These are phyloP conservation scores for Spea bombifrons DNA, from an alignment of 2,113 vertebrate species.

Conservation along the genomic window DNA sequence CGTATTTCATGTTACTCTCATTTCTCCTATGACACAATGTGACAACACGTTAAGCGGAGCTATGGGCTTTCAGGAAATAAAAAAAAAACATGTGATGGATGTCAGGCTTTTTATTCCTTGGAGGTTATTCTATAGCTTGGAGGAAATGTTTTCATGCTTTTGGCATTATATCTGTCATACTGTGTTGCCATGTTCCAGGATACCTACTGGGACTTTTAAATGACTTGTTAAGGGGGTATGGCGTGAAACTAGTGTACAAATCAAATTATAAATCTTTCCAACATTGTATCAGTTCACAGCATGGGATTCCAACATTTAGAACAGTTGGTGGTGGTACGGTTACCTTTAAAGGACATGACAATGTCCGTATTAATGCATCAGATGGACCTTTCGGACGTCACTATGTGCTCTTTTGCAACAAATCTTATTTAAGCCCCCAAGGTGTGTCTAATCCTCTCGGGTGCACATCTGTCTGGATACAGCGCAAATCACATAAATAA, in stretches of 20 bases:
- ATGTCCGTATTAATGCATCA: background rate
- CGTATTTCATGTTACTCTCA: background rate
- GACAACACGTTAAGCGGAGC: slow-evolving; percentile 23
- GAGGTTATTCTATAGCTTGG: slow-evolving; percentile 22
- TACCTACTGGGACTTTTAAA: slow-evolving; percentile 19
- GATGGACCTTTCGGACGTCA: background rate
- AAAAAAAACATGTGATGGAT: slow-evolving; percentile 20
- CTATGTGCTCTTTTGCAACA: background rate
- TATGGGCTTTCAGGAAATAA: slow-evolving; percentile 6
- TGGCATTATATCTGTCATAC: slow-evolving; percentile 32
- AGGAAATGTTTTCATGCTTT: slow-evolving; percentile 25
- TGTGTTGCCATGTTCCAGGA: slow-evolving; percentile 4
- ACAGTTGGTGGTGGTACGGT: background rate
- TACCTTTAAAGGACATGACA: background rate
- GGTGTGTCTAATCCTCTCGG: background rate
- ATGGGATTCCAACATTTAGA: background rate
- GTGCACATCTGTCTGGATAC: background rate
- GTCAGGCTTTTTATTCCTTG: slow-evolving; percentile 23
- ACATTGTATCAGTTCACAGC: background rate
- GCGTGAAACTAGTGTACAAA: slow-evolving; percentile 10
- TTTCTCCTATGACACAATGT: slow-evolving; percentile 17
- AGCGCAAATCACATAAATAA: slow-evolving; percentile 1
- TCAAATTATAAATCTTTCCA: background rate
- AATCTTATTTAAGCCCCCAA: slow-evolving; percentile 2
- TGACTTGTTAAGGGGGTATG: slow-evolving; percentile 27